Conservation (phyloP, 2,113 vertebrate species). For the Nestor notabilis region DNA sequence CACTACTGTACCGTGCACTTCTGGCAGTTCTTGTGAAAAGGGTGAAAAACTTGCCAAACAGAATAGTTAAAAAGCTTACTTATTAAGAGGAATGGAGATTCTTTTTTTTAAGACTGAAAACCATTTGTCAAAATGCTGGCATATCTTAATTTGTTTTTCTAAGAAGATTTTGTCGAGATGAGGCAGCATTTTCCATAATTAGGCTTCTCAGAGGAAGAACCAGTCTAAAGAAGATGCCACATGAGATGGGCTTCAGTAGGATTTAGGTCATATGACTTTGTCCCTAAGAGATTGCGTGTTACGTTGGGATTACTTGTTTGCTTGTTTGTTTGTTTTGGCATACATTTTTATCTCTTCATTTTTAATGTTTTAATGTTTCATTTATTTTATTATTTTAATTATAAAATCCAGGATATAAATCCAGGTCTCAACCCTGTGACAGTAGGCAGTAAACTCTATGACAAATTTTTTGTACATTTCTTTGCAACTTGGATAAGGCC, state of each 20-base stretch:
- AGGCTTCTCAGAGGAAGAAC: not conserved
- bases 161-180: not conserved
- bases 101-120: not conserved
- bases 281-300: not conserved
- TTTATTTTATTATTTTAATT: not conserved
- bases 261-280: not conserved
- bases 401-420: not conserved
- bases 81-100: not conserved
- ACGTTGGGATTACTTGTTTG: not conserved
- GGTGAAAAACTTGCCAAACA: not conserved
- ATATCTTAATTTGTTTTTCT: not conserved
- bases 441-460: not conserved
- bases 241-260: not conserved
- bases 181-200: not conserved
- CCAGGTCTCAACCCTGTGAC: not conserved
- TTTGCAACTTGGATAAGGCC: not conserved
- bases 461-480: not conserved
- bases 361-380: not conserved
- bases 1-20: not conserved
- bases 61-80: not conserved
- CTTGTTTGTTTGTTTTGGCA: not conserved
- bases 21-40: not conserved
- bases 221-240: not conserved
- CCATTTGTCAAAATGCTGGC: not conserved
- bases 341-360: not conserved